A percentile compares a stretch with the other conserved stretches of the same genome.
These are phyloP conservation scores for Escarpia spicata DNA, from an alignment of 2,888 invertebrate genomes.

Conservation along the genomic window DNA sequence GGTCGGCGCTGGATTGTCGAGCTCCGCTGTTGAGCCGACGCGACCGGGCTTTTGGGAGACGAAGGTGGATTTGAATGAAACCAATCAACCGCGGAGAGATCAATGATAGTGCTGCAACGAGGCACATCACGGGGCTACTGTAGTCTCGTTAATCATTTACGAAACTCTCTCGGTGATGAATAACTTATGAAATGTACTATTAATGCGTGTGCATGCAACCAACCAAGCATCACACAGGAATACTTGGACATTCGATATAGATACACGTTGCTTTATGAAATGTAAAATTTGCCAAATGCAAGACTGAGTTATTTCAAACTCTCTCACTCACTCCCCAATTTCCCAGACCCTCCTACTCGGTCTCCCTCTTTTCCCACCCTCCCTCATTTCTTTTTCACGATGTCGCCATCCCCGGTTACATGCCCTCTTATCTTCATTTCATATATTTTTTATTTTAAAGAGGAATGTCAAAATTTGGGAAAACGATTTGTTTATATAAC, in stretches of 20 bases:
- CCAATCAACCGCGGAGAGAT: constrained; percentile 13
- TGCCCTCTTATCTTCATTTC: background rate
- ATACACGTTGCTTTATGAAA: background rate
- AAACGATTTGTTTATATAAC: too few species aligned
- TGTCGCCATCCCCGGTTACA: background rate
- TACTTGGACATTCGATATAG: background rate
- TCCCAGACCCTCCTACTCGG: background rate
- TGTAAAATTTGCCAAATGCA: background rate
- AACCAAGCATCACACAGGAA: background rate
- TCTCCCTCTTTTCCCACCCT: background rate
- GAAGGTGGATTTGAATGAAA: background rate
- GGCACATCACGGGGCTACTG: background rate
- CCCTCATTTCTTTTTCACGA: background rate
- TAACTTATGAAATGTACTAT: background rate
- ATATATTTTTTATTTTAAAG: background rate
- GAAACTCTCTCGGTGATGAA: background rate
- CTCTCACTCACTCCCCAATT: background rate
- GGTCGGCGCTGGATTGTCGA: background rate
- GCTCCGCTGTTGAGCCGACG: background rate
- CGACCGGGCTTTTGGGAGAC: background rate
- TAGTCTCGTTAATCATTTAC: background rate
- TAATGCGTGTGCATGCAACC: background rate
- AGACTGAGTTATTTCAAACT: background rate
- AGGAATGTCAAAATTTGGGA: background rate
- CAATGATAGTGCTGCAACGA: background rate